Base-by-base conservation (phyloP, 1,140 invertebrate genomes). In the Idris sp. region DNA sequence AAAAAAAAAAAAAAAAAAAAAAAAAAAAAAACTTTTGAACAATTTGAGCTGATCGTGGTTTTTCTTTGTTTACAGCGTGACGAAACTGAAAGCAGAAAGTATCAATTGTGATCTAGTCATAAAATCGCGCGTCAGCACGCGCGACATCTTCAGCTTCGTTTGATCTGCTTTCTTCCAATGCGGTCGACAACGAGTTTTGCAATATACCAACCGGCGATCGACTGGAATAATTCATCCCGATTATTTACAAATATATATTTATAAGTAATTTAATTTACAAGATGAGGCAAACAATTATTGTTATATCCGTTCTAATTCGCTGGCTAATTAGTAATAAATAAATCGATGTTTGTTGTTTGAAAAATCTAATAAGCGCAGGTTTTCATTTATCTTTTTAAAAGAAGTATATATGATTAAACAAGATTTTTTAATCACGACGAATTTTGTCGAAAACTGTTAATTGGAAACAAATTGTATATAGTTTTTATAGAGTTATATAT, bases 81-180 rank as follows among this genome's bases (percentile, higher is more conserved):
- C 30, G 35, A 13, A 44, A 26, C 11, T 26, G 33, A 6, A 33
- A 10, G 7, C 15, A 35, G n/a, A n/a, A 2, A 35, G 4, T 25
- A 51, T 58, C 48, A 46, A 11, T 78, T 84, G 80, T 84, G 81
- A 84, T 86, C 84, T 85, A 86, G 84, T 86, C 84, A 85, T 80
- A n/a, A n/a, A 65, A 76, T 71, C 49, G 65, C 41, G 53, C 48
- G 54, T 41, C 44, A 31, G 41, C 71, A 67, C 54, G 36, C 30
- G 62, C 56, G 62, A 49, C 9, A 15, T 30, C 41, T 38, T 53
- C 54, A 74, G 44, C 51, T 65, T 73, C 53, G 31, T 65, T 74
- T 54, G 46, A 68, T 68, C 64, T 68, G 25, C 31, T 38, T 22
- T 56, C 43, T 48, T n/a, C 10, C 13, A n/a, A 40, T 30, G 10